Percentiles rank a stretch among this genome's conserved stretches.
Conservation (phyloP, 2,797 vertebrate genomes). For the Sebastes matsubarae region DNA sequence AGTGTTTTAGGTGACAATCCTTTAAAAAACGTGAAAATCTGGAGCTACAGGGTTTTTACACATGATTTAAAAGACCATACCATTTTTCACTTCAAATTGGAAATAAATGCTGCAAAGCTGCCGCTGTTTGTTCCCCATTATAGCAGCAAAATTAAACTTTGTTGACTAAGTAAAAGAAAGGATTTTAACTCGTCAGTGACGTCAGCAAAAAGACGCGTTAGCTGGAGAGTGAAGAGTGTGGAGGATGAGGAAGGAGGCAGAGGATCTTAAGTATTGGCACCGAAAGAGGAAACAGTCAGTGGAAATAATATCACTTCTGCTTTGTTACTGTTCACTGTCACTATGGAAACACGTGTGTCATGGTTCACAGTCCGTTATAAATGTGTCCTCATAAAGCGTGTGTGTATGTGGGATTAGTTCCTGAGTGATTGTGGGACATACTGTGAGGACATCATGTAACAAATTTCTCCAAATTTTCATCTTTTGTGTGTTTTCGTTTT, state of each 20-base stretch:
- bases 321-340: constrained; percentile 12
- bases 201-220: neutral
- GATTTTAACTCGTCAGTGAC: neutral
- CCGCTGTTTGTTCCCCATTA: neutral
- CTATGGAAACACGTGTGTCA: constrained; percentile 31
- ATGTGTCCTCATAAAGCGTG: neutral
- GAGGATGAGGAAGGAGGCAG: constrained; percentile 2
- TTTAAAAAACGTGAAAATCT: neutral
- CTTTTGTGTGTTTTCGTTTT: neutral
- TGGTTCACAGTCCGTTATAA: constrained; percentile 2
- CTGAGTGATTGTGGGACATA: neutral
- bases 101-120: neutral
- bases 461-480: neutral
- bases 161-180: no score
- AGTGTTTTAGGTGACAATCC: neutral
- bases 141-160: neutral
- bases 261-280: neutral
- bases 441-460: neutral
- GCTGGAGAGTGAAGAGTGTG: neutral
- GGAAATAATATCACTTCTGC: constrained; percentile 58
- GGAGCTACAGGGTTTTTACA: neutral
- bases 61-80: neutral
- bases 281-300: constrained; percentile 53
- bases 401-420: neutral
- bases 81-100: no score